These are phyloP conservation scores for Musca vetustissima DNA, from an alignment of 1,140 invertebrate species.

Conservation along the genomic window DNA sequence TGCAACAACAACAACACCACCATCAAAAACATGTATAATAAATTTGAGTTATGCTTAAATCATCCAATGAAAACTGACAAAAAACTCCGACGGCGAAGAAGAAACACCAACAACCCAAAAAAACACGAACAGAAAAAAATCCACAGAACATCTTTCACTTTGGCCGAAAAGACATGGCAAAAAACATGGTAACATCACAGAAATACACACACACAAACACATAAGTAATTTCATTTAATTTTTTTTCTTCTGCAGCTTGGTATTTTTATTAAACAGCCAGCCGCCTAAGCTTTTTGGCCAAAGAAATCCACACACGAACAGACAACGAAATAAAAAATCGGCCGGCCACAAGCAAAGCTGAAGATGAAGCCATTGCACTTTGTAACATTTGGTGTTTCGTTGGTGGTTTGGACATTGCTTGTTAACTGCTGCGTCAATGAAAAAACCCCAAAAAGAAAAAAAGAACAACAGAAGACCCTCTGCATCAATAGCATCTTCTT, in stretches of 20 bases:
- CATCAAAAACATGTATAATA: constrained; percentile 15
- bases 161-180: neutral
- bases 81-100: too few species aligned
- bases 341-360: neutral
- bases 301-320: neutral
- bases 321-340: too few species aligned
- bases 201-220: too few species aligned
- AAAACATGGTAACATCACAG: too few species aligned
- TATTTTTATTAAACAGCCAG: neutral
- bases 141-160: constrained; percentile 26
- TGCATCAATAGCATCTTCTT: too few species aligned
- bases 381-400: constrained; percentile 24
- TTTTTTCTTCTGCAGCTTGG: too few species aligned
- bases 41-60: constrained; percentile 17
- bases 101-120: constrained; percentile 17
- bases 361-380: constrained; percentile 25
- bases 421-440: constrained; percentile 16
- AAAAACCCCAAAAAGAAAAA: too few species aligned
- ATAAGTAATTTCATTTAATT: too few species aligned
- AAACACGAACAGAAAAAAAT: neutral
- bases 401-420: neutral
- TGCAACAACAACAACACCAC: neutral
- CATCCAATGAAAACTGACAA: constrained; percentile 2
- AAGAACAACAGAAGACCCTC: too few species aligned
- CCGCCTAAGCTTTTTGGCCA: neutral